Conservation (phyloP, 2,797 vertebrate genomes). For the Sebastes baramenuke region DNA sequence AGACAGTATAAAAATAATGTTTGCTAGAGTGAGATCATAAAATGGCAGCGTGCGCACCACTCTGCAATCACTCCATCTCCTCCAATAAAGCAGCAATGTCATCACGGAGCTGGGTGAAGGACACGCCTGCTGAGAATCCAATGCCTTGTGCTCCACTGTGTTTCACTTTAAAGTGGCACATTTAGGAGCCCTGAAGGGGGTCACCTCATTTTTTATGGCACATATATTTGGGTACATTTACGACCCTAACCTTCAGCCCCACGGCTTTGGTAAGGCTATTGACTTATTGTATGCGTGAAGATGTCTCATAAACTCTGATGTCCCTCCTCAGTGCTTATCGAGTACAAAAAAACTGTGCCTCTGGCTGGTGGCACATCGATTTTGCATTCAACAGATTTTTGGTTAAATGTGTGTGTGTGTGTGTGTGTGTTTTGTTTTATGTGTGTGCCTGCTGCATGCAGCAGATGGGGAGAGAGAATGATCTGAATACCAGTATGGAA, state of each 20-base stretch:
- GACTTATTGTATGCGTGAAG: slow-evolving; percentile 23
- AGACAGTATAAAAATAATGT: slow-evolving; percentile 10
- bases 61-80: slow-evolving; percentile 26
- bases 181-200: slow-evolving; percentile 34
- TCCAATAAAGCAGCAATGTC: slow-evolving; percentile 49
- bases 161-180: slow-evolving; percentile 36
- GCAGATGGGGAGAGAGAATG: slow-evolving; percentile 46
- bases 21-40: slow-evolving; percentile 15
- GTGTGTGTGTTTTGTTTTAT: not conserved
- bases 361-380: slow-evolving; percentile 28
- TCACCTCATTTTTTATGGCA: slow-evolving; percentile 54
- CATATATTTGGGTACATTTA: slow-evolving; percentile 54
- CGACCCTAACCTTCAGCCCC: slow-evolving; percentile 34
- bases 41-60: slow-evolving; percentile 25
- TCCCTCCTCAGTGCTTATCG: slow-evolving; percentile 24
- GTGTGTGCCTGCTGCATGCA: not conserved
- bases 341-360: slow-evolving; percentile 8
- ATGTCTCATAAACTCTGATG: slow-evolving; percentile 46
- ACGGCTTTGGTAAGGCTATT: slow-evolving; percentile 12
- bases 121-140: slow-evolving; percentile 47
- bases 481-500: slow-evolving; percentile 63
- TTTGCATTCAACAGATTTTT: slow-evolving; percentile 27
- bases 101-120: slow-evolving; percentile 44
- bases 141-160: slow-evolving; percentile 21
- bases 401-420: not conserved